Evolutionary conservation across 2,888 invertebrate genomes (phyloP), one percentile per base, ranked within the genome.

Genomic region (Hirtodrosophila alboralis): DNA sequence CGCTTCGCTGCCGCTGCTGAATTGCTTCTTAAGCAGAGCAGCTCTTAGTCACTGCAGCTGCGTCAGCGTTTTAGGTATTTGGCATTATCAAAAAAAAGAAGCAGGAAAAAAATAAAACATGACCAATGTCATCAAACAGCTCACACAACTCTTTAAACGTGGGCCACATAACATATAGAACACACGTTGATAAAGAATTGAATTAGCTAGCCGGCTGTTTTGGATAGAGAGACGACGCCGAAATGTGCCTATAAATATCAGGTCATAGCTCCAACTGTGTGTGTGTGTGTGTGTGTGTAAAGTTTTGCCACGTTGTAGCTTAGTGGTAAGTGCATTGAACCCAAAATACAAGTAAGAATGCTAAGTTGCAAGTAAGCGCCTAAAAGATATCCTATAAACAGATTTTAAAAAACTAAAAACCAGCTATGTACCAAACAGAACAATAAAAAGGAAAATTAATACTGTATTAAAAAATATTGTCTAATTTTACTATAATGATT

Each of bases 241-340:
- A 73, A 69, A 60, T 73, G 60, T 53, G 60, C 70, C 71, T 72
- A 72, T 70, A 74, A 74, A 72, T 72, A 72, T 53, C 65, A 45
- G 53, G 41, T 70, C 65, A 53, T 30, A 60, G 49, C 45, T 28
- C 38, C 31, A 43, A 44, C 16, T 31, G 37, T 49, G 36, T 45
- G 34, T 45, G 51, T 48, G 48, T 59, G 37, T 48, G 28, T 47
- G 44, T 57, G 70, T 70, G 44, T 69, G 51, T 56, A 37, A 52
- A 66, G 45, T 62, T 71, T 67, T 63, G 70, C 70, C 70, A 70
- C 72, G 72, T 66, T 66, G 53, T 69, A 51, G 66, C 66, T 56
- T 56, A 60, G 65, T 41, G 61, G 61, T 68, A 62, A 80, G 81
- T 81, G 73, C 86, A 85, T 65, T 81, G 81, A 81, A 84, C 81